Percentiles rank a stretch among this genome's conserved stretches.
These are phyloP conservation scores for Crenuchus spilurus DNA, from an alignment of 2,797 vertebrate species.

Conservation along the genomic window DNA sequence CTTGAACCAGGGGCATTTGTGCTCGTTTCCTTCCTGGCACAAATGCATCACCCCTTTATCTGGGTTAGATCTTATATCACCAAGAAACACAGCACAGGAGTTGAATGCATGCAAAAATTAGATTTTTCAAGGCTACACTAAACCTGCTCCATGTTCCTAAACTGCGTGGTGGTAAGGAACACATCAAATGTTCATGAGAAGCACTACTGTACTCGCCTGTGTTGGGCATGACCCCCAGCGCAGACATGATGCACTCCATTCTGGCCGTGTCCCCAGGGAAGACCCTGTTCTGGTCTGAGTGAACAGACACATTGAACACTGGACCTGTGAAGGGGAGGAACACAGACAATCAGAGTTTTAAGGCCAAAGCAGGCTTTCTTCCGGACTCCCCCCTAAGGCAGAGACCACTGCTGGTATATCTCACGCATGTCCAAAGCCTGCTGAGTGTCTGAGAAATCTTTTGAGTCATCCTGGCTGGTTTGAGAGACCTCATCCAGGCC, in stretches of 20 bases:
- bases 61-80: too few species aligned
- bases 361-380: conserved; percentile 20
- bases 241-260: conserved; percentile 85
- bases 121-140: too few species aligned
- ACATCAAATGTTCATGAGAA: background rate
- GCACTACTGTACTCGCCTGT: conserved; percentile 74
- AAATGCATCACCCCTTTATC: too few species aligned
- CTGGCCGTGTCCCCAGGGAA: conserved; percentile 87
- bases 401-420: background rate
- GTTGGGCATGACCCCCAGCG: conserved; percentile 79
- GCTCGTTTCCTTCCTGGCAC: too few species aligned
- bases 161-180: background rate
- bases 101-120: too few species aligned
- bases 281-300: conserved; percentile 80
- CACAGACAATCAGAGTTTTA: conserved; percentile 20
- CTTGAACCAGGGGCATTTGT: too few species aligned
- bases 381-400: background rate
- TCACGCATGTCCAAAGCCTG: background rate
- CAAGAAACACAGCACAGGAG: too few species aligned
- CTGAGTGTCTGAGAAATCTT: background rate
- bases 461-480: background rate
- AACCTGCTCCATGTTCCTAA: background rate
- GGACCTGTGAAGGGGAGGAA: conserved; percentile 71
- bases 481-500: background rate
- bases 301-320: conserved; percentile 84